Evolutionary conservation across 1,140 invertebrate genomes (phyloP), one percentile per base, ranked within the genome.

Genomic region (Pogonomyrmex californicus): DNA sequence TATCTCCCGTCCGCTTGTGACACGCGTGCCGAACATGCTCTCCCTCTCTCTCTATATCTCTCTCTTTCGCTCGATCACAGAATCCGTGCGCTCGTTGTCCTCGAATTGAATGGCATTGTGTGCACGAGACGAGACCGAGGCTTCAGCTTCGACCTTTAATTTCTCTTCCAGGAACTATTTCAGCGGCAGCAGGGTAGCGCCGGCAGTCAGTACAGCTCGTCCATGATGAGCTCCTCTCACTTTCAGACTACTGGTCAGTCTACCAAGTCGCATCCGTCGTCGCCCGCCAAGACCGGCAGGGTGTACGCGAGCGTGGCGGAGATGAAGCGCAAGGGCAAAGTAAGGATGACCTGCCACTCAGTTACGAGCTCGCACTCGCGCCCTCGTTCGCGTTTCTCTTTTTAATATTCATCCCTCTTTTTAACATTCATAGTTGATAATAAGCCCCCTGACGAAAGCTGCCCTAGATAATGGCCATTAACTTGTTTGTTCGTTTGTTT

Each of bases 291-390:
- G 91, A 96, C 96, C 41, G 94, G 95, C 70, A 96, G 97, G 91
- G 98, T 99, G 38, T 99, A 99, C 95, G 98, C 98, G 62, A 99
- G 98, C 94, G 98, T 99, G 68, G 98, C 98, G 0, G 98, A 99
- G 95, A 99, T 99, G 98, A 99, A 99, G 95, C 96, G 96, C 88
- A 97, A 97, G 94, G 97, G 96, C 91, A 98, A 98, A 96, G 97
- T 97, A 96, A 96, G 95, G 91, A 91, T 70, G 88, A 66, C 36
- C 23, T 38, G 68, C 51, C 51, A 58, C 79, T 73, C 54, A 83
- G 79, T 83, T 75, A 75, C 79, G 68, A 83, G 79, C 44, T 79
- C 77, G 77, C 75, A 30, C 30, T 56, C 63, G 33, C 47, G 41
- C 51, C 30, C n/a, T 83, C 51, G 71, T 58, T 86, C 83, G 70